Base-by-base conservation (phyloP, 2,113 vertebrate species). In the Mus pahari region DNA sequence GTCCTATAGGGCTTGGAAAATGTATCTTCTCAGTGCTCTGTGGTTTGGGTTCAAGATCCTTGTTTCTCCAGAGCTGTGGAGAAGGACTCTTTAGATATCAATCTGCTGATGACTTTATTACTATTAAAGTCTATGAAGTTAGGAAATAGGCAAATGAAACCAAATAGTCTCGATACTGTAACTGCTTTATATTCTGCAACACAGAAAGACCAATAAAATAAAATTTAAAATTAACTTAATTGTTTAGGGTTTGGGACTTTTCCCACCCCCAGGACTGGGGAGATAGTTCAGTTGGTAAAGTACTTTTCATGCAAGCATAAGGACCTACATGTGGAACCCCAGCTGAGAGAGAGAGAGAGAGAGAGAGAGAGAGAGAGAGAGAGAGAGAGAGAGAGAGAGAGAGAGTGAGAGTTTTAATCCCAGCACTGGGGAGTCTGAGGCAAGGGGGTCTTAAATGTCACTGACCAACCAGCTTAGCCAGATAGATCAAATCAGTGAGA, bases 1-100 rank as follows among this genome's bases (percentile, higher is more conserved):
- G 92, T 97, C 97, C 97, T 83, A 96, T 97, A 97, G 96, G 71
- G 64, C 86, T 97, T 96, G 98, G 82, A 45, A 93, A 97, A 97
- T 98, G 97, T 94, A 92, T 86, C 96, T 97, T 98, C 92, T 74
- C 58, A 97, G 90, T 28, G 0, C 79, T 91, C 97, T 20, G 22
- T 12, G 4, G 66, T 82, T 64, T 45, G 26, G 36, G 90, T 75
- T 96, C 66, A 93, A 94, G 92, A 92, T 84, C 86, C 2, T 12
- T 19, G 50, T 89, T 96, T 92, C 70, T 92, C 71, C 62, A 19
- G 79, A 83, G 77, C 64, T 78, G 2, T 50, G 24, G 62, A 22
- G 82, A 55, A 94, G 77, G 75, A 70, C n/a, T 71, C 68, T 84
- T 94, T 81, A 92, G 86, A 90, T 79, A 96, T 68, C 31, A 64